Conservation (phyloP, 2,888 invertebrate species). For the Thymelicus acteon region DNA sequence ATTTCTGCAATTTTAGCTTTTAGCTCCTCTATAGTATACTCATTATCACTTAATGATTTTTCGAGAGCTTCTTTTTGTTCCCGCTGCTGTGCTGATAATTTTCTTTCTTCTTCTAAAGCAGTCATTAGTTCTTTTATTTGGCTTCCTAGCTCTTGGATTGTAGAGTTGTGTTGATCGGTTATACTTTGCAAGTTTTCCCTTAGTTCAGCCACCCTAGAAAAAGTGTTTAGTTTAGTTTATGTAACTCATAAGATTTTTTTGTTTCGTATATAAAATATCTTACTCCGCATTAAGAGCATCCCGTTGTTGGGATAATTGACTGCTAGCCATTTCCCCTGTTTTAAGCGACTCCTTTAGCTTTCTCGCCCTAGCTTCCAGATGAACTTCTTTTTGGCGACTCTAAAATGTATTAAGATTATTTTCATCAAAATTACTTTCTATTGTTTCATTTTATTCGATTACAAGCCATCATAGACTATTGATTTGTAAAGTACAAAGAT, state of each 20-base stretch:
- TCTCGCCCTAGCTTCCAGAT: conserved; percentile 73
- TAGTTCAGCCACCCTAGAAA: conserved; percentile 60
- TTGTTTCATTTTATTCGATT: no score
- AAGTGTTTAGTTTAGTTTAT: background rate
- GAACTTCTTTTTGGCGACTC: conserved; percentile 76
- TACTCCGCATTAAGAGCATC: conserved; percentile 69
- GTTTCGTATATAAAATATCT: conserved; percentile 40
- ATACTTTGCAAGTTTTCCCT: conserved; percentile 67
- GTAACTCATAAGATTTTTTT: background rate
- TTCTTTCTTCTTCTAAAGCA: conserved; percentile 58
- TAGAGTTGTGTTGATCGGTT: conserved; percentile 58
- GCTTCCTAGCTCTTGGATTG: conserved; percentile 59
- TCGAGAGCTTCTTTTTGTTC: conserved; percentile 57
- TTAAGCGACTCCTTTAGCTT: conserved; percentile 76
- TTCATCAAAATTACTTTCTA: no score
- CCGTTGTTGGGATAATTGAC: conserved; percentile 68
- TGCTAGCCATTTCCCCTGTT: conserved; percentile 72
- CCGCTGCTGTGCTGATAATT: conserved; percentile 53
- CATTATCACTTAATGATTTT: conserved; percentile 54
- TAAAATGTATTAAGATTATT: conserved; percentile 42
- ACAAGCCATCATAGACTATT: no score
- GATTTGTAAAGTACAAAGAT: no score
- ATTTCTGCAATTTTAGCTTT: conserved; percentile 64
- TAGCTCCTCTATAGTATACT: conserved; percentile 59
- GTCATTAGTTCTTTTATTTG: conserved; percentile 62